Evolutionary conservation across 1,140 invertebrate genomes (phyloP).

Genomic region (Cydia strobilella): DNA sequence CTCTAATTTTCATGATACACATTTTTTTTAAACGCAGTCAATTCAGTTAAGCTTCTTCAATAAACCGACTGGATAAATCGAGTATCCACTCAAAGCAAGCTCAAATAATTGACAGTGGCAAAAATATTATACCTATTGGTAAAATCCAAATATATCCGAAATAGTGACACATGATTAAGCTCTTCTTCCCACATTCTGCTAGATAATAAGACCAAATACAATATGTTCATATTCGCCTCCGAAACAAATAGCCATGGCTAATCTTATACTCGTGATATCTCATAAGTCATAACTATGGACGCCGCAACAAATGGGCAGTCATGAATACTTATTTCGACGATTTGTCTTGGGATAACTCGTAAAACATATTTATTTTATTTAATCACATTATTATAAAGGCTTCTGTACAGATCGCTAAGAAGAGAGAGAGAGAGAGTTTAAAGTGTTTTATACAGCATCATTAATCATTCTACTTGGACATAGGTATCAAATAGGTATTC

Average conservation of each 20-base stretch:
- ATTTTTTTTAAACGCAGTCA: too few species aligned
- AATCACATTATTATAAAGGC: background rate
- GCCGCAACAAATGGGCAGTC: conserved; percentile 1
- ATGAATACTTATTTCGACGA: conserved; percentile 4
- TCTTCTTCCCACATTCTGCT: background rate
- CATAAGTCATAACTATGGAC: conserved; percentile 9
- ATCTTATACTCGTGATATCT: conserved; percentile 3
- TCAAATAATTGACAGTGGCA: too few species aligned
- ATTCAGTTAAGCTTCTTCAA: too few species aligned
- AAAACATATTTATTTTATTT: background rate
- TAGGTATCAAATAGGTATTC: background rate
- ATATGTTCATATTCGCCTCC: conserved; percentile 1
- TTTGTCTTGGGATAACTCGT: conserved; percentile 9
- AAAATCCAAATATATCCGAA: background rate
- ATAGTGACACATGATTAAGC: background rate
- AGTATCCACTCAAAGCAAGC: too few species aligned
- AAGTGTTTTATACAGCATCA: too few species aligned
- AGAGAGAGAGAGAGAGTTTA: too few species aligned
- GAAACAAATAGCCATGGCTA: conserved; percentile 12
- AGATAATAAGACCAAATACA: background rate
- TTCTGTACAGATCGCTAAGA: background rate
- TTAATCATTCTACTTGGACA: too few species aligned
- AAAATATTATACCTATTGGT: too few species aligned
- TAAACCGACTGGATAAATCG: too few species aligned
- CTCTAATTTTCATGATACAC: too few species aligned